Base-by-base conservation (phyloP, 2,888 invertebrate species). In the Tetanocera ferruginea region DNA sequence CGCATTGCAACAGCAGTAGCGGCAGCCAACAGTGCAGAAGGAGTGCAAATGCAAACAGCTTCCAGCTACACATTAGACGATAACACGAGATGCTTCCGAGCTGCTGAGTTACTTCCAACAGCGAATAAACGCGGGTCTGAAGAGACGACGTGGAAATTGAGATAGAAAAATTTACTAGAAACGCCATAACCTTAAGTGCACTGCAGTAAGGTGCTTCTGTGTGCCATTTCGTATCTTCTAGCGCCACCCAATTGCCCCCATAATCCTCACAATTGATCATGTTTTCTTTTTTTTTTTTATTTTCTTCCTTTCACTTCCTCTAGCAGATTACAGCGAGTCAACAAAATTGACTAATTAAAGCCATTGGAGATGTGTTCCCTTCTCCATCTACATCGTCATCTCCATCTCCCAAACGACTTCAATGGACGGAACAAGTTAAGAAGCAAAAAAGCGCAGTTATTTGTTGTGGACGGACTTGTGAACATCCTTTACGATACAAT, bases 1-100 rank as follows among this genome's bases (percentile, higher is more conserved):
- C 19, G 34, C 5, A 37, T 11, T 34, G 37, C n/a, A 34, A 19
- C 37, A 55, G 9, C n/a, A 5, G 8, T 19, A 8, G 43, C 17
- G n/a, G 73, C 73, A 60, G 49, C 51, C 31, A 64, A 28, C n/a
- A 74, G 83, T 82, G 84, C 55, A 55, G n/a, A 83, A 81, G 84
- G 84, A 82, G 86, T 84, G 85, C 85, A 84, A 82, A 83, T 84
- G 84, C 86, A 85, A 85, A 86, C 83, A 84, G 86, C 86, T 85
- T 85, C 86, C 86, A 86, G 86, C 84, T 85, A 86, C 85, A 85
- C 86, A 86, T 85, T 85, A 85, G 86, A 84, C 84, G 86, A 86
- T 83, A 84, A 85, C 83, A 86, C 86, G 85, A 86, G 84, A 85
- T 85, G 83, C 81, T 79, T 78, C 66, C 55, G 23, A n/a, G 17